These are phyloP conservation scores for Eupithecia tripunctaria DNA, from an alignment of 2,888 invertebrate species.

Conservation along the genomic window DNA sequence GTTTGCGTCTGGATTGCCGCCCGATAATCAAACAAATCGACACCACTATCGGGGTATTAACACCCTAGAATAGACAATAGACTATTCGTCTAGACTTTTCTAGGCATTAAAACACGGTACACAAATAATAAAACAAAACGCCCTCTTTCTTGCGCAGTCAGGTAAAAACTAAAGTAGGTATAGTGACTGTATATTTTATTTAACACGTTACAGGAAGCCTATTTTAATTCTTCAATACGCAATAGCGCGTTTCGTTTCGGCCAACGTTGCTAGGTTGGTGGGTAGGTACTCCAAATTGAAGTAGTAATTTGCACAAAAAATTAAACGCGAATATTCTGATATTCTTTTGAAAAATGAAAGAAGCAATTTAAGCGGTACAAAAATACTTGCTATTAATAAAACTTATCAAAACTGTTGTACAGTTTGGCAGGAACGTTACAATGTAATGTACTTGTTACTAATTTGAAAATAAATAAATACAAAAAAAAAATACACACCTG, in stretches of 20 bases:
- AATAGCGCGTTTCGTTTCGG: too few relatives aligned
- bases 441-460: too few relatives aligned
- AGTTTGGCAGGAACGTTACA: too few relatives aligned
- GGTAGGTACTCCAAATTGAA: too few relatives aligned
- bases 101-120: neutral
- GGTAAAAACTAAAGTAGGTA: neutral
- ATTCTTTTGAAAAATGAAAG: neutral
- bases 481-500: neutral
- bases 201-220: neutral
- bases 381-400: neutral
- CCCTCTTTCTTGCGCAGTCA: too few relatives aligned
- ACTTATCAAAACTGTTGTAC: too few relatives aligned
- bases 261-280: too few relatives aligned
- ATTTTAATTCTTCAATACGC: too few relatives aligned
- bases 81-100: neutral
- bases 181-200: neutral
- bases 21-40: conserved; percentile 20
- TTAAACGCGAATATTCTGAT: too few relatives aligned
- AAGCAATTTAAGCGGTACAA: neutral
- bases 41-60: conserved; percentile 10
- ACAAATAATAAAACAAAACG: neutral
- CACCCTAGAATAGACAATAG: neutral
- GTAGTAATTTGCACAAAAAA: too few relatives aligned
- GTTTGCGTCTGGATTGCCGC: conserved; percentile 20
- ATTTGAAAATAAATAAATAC: too few relatives aligned